These are phyloP conservation scores for Iselma pallidipennis DNA, from an alignment of 2,888 invertebrate species.

Conservation along the genomic window DNA sequence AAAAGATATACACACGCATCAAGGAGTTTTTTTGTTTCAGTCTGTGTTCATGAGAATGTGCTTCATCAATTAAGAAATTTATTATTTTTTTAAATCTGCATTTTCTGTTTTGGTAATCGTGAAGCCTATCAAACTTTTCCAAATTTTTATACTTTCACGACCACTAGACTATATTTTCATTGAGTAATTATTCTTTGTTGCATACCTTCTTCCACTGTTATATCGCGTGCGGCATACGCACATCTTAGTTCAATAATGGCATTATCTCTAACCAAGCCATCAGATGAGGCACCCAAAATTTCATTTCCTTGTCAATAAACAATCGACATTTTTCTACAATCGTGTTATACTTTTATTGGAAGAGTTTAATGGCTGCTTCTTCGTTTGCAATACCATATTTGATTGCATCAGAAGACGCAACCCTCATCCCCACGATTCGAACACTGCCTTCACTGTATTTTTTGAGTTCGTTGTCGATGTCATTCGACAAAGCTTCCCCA, in stretches of 20 bases:
- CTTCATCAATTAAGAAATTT: too few species aligned
- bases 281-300: conserved; percentile 26
- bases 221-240: neutral
- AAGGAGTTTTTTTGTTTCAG: too few species aligned
- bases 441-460: neutral
- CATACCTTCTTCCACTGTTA: neutral
- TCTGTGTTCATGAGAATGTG: too few species aligned
- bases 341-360: conserved; percentile 17
- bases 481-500: neutral
- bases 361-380: conserved; percentile 17
- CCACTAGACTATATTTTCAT: too few species aligned
- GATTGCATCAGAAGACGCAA: neutral
- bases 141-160: too few species aligned
- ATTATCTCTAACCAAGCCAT: conserved; percentile 1
- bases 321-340: conserved; percentile 31
- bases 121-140: too few species aligned
- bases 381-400: conserved; percentile 18
- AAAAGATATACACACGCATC: too few species aligned
- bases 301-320: conserved; percentile 32
- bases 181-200: too few species aligned
- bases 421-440: neutral
- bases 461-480: neutral
- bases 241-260: neutral
- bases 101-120: too few species aligned
- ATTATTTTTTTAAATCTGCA: too few species aligned